phyloP scores from a whole-genome alignment of 2,888 invertebrate genomes.

The Synanthedon vespiformis region DNA sequence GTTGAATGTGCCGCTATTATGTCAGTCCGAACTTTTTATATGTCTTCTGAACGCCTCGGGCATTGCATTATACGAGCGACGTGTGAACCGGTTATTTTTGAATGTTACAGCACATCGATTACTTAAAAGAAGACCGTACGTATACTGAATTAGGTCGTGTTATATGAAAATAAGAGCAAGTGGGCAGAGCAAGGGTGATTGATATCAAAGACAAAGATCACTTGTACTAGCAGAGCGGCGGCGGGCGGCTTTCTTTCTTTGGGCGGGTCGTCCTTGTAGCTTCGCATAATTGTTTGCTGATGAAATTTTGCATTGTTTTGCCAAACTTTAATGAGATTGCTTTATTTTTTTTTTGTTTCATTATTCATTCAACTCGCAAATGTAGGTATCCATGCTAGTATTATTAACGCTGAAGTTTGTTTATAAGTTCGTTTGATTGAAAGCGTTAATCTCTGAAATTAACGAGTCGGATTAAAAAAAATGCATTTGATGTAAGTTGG shows the following conservation, averaged over 20 bases:
- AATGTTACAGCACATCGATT: slow-evolving; percentile 18
- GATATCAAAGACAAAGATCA: slow-evolving; percentile 45
- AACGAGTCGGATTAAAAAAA: too few species aligned
- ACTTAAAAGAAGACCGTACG: slow-evolving; percentile 8
- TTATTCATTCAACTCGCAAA: too few species aligned
- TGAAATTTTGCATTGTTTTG: slow-evolving; percentile 8
- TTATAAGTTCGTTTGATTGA: too few species aligned
- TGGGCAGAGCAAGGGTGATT: slow-evolving; percentile 29
- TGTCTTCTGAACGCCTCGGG: slow-evolving; percentile 25
- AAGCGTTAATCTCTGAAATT: too few species aligned
- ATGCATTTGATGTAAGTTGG: too few species aligned
- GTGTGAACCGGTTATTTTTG: slow-evolving; percentile 32
- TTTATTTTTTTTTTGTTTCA: not conserved
- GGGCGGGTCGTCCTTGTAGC: slow-evolving; percentile 31
- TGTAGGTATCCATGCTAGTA: too few species aligned
- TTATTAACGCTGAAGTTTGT: too few species aligned
- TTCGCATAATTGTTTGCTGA: slow-evolving; percentile 8
- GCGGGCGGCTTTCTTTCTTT: slow-evolving; percentile 39
- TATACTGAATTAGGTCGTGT: slow-evolving; percentile 23
- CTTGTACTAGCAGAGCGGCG: slow-evolving; percentile 33
- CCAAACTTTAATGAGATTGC: not conserved
- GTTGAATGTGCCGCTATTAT: slow-evolving; percentile 45
- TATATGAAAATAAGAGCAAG: slow-evolving; percentile 31
- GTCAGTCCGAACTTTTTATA: slow-evolving; percentile 45
- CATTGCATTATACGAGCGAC: slow-evolving; percentile 29